phyloP scores from a whole-genome alignment of 2,888 invertebrate species.

The Macroteleia sp. region DNA sequence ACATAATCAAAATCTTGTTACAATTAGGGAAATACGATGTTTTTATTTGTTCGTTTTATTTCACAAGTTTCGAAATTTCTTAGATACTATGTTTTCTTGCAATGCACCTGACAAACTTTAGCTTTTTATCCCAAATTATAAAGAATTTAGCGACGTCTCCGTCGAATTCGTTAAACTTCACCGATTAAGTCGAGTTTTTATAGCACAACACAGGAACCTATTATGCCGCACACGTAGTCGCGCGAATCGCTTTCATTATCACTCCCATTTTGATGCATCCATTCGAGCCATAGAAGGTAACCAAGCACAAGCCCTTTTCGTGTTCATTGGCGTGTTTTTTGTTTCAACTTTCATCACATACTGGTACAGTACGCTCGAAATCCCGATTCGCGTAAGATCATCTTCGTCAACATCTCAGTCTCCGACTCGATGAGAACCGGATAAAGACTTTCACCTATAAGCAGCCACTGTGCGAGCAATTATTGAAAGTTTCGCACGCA shows the following conservation, averaged over 20 bases:
- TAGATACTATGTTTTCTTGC: too few relatives aligned
- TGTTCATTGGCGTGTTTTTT: constrained; percentile 21
- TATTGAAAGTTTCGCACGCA: constrained; percentile 62
- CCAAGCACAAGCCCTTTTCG: constrained; percentile 24
- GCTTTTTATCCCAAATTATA: too few relatives aligned
- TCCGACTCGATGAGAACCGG: constrained; percentile 55
- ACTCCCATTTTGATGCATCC: constrained; percentile 48
- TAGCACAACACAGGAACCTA: constrained; percentile 15
- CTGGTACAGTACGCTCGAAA: constrained; percentile 28
- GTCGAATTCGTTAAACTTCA: constrained; percentile 14
- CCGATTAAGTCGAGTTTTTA: constrained; percentile 33
- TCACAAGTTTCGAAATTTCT: too few relatives aligned
- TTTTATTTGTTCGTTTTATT: too few relatives aligned
- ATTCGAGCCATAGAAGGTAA: constrained; percentile 50
- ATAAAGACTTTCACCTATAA: constrained; percentile 63
- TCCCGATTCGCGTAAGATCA: constrained; percentile 43
- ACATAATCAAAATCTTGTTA: too few relatives aligned
- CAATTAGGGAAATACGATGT: too few relatives aligned
- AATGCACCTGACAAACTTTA: too few relatives aligned
- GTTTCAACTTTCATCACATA: constrained; percentile 39
- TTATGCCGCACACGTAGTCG: constrained; percentile 66
- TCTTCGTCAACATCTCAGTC: constrained; percentile 46
- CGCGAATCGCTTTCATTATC: constrained; percentile 67
- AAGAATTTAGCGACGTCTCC: constrained; percentile 5
- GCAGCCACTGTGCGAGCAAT: constrained; percentile 31